Percentiles rank a stretch among this genome's conserved stretches.
Conservation (phyloP, 2,888 invertebrate species). For the Heliconius cydno region DNA sequence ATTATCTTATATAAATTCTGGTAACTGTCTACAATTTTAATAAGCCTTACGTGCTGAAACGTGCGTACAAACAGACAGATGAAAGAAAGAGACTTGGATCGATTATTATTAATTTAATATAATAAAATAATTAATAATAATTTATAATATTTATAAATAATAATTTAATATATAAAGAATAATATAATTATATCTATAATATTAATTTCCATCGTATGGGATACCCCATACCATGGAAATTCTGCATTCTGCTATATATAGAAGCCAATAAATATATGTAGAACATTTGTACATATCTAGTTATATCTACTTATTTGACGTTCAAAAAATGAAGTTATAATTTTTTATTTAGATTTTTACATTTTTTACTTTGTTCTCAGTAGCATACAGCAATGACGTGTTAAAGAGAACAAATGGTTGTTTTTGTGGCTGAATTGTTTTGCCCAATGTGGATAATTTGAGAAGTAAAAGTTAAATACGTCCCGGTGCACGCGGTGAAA, state of each 20-base stretch:
- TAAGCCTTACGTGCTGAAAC: neutral
- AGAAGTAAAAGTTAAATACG: slow-evolving; percentile 41
- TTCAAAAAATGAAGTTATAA: too few species aligned
- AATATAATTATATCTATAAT: too few species aligned
- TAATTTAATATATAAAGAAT: neutral
- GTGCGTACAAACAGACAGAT: neutral
- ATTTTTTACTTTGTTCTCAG: neutral
- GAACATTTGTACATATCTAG: too few species aligned
- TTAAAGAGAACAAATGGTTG: slow-evolving; percentile 8
- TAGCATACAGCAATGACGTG: neutral
- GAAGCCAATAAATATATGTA: too few species aligned
- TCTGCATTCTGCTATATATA: too few species aligned
- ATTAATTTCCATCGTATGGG: too few species aligned
- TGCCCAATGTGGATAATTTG: slow-evolving; percentile 34
- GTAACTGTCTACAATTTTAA: neutral
- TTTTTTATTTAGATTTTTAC: neutral
- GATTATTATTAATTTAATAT: neutral
- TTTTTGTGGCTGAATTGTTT: slow-evolving; percentile 28
- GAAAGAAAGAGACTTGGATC: neutral
- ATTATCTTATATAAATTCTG: too few species aligned
- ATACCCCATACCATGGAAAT: too few species aligned
- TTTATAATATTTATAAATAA: too few species aligned
- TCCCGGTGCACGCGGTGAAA: slow-evolving; percentile 42
- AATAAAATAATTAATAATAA: too few species aligned
- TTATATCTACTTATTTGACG: too few species aligned